Evolutionary conservation across 2,888 invertebrate genomes (phyloP).

Genomic region (Drosophila maculinotata): DNA sequence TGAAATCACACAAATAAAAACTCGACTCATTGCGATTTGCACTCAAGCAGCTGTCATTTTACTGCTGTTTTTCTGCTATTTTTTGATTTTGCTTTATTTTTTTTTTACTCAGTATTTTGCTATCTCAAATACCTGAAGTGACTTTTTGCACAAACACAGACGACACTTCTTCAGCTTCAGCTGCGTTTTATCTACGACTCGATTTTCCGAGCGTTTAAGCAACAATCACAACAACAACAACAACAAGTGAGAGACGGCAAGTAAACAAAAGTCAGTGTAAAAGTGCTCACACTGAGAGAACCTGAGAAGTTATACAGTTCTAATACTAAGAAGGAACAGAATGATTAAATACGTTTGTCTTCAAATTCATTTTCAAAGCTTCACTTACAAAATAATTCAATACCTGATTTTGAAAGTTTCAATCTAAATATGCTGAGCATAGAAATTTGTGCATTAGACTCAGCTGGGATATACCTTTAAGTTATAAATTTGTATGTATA

Average conservation of each 20-base stretch:
- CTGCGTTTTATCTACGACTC: slow-evolving; percentile 72
- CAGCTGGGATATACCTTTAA: no score
- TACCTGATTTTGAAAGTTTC: no score
- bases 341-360: no score
- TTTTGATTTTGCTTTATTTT: neutral
- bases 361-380: no score
- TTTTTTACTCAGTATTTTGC: slow-evolving; percentile 16
- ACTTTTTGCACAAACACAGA: slow-evolving; percentile 54
- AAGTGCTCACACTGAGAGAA: neutral
- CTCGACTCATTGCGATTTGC: slow-evolving; percentile 5
- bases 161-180: slow-evolving; percentile 63
- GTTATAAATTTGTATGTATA: no score
- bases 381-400: no score
- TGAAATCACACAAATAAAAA: slow-evolving; percentile 10
- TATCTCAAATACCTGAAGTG: slow-evolving; percentile 43
- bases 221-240: slow-evolving; percentile 53
- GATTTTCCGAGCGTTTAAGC: slow-evolving; percentile 76
- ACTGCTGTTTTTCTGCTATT: neutral
- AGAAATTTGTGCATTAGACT: no score
- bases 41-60: slow-evolving; percentile 1
- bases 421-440: no score
- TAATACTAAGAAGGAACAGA: no score
- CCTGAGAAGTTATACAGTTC: no score
- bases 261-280: slow-evolving; percentile 62
- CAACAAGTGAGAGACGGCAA: slow-evolving; percentile 33